phyloP scores from a whole-genome alignment of 2,888 invertebrate genomes.

The Ramazzottius varieornatus region DNA sequence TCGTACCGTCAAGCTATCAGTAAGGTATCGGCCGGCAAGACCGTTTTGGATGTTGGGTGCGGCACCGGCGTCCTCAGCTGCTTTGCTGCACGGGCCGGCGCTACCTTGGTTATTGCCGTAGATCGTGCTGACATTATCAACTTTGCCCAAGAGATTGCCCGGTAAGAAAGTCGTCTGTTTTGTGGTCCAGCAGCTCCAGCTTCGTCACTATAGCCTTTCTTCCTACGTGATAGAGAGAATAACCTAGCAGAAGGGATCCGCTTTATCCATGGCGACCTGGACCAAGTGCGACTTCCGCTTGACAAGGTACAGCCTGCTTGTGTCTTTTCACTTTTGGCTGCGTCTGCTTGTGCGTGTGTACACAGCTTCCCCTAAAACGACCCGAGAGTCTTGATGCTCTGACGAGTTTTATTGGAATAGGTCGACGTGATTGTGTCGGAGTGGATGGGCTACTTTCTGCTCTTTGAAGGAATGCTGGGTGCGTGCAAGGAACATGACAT shows the following conservation, averaged over 20 bases:
- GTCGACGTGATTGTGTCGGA: conserved; percentile 73
- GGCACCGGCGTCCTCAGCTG: conserved; percentile 50
- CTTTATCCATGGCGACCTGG: conserved; percentile 56
- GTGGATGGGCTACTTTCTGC: conserved; percentile 93
- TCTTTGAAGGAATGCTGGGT: conserved; percentile 89
- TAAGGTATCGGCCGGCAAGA: conserved; percentile 37
- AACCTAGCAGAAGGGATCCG: conserved; percentile 41
- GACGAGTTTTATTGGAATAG: conserved; percentile 9
- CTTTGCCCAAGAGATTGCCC: conserved; percentile 25
- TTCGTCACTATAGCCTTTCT: neutral
- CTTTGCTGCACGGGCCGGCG: conserved; percentile 71
- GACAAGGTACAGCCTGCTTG: no score
- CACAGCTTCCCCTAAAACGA: neutral
- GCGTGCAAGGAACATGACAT: no score
- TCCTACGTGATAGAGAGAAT: conserved; percentile 35
- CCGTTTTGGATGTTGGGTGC: conserved; percentile 33
- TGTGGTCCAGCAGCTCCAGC: neutral
- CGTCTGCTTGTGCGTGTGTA: no score
- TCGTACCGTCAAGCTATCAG: conserved; percentile 67
- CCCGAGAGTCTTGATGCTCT: neutral
- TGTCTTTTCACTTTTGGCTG: no score
- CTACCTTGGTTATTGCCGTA: conserved; percentile 35
- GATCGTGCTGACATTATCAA: conserved; percentile 27
- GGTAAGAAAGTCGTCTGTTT: conserved; percentile 13
- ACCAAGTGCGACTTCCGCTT: conserved; percentile 45